These are phyloP conservation scores for Cheilosia variabilis DNA, from an alignment of 2,888 invertebrate species.

Conservation along the genomic window DNA sequence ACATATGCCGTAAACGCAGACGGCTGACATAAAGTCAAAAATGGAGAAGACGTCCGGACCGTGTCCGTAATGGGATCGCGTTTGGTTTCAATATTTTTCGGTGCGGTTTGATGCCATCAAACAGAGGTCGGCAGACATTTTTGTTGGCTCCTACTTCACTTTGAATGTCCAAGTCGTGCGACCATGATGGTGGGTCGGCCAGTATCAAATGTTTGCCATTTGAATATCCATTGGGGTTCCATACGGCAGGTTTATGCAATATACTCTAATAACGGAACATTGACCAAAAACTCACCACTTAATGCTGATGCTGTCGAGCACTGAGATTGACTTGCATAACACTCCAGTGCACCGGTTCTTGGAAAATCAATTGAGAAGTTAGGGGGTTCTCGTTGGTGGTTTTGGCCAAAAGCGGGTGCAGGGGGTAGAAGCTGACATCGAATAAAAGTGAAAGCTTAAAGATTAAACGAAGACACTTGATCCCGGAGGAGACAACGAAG, in stretches of 20 bases:
- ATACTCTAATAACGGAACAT: constrained; percentile 49
- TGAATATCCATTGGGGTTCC: constrained; percentile 17
- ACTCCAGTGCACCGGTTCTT: constrained; percentile 39
- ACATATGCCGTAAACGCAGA: constrained; percentile 6
- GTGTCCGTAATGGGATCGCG: constrained; percentile 55
- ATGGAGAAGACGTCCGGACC: constrained; percentile 44
- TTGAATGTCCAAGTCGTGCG: constrained; percentile 51
- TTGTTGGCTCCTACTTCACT: constrained; percentile 20
- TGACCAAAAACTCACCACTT: constrained; percentile 48
- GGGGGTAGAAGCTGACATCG: too few species aligned
- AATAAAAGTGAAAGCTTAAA: neutral
- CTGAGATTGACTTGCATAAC: constrained; percentile 51
- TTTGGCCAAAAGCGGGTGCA: too few species aligned
- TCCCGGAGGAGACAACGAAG: neutral
- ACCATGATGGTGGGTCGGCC: constrained; percentile 42
- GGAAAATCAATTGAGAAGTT: constrained; percentile 1
- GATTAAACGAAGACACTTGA: neutral
- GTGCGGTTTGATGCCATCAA: constrained; percentile 63
- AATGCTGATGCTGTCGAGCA: constrained; percentile 21
- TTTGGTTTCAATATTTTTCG: constrained; percentile 37
- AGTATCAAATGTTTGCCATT: constrained; percentile 53
- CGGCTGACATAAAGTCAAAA: constrained; percentile 29
- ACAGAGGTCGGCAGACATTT: constrained; percentile 49
- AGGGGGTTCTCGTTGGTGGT: too few species aligned
- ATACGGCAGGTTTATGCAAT: constrained; percentile 27